Evolutionary conservation across 1,140 invertebrate species (phyloP), one percentile per base, ranked within the genome.

Genomic region (Cotesia chilonis): DNA sequence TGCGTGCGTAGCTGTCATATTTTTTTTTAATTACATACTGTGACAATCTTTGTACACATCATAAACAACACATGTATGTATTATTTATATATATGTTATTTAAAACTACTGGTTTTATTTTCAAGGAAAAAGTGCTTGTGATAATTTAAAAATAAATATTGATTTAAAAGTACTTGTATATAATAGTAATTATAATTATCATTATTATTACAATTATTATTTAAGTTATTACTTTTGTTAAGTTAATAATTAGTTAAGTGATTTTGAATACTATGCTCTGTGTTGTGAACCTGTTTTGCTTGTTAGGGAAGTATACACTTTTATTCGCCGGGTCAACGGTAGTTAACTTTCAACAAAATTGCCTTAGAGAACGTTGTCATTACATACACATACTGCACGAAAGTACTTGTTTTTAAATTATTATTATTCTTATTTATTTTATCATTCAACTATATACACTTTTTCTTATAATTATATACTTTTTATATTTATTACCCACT

Each of bases 301-400:
- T 59, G 20, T 59, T 59, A 59, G 57, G 5, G 57, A 59, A 59
- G 57, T 35, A 66, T 52, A 52, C 14, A 47, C 47, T 66, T 28
- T 66, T 41, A 66, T 66, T 9, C 41, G 7, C 41, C 41, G 38
- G 64, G 64, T 66, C 64, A 66, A 66, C 36, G 64, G 38, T 52
- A 52, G 64, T 66, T 41, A 66, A 47, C 64, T 66, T 66, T 66
- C 64, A 38, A 61, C 60, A 61, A 63, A 66, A 66, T 66, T 51
- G 36, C 64, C 47, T 66, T 41, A 66, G 47, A 66, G 36, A 66
- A 66, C 38, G 12, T 47, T 66, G 64, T 66, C 35, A 38, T 51
- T 66, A 66, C 38, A 61, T 61, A 47, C 10, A 47, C 41, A 41
- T 9, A 12, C 36, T 66, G 38, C 47, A 47, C 38, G 36, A 66